A percentile compares a stretch with the other conserved stretches of the same genome.
Conservation (phyloP, 2,797 vertebrate species). For the Sylvia borin region DNA sequence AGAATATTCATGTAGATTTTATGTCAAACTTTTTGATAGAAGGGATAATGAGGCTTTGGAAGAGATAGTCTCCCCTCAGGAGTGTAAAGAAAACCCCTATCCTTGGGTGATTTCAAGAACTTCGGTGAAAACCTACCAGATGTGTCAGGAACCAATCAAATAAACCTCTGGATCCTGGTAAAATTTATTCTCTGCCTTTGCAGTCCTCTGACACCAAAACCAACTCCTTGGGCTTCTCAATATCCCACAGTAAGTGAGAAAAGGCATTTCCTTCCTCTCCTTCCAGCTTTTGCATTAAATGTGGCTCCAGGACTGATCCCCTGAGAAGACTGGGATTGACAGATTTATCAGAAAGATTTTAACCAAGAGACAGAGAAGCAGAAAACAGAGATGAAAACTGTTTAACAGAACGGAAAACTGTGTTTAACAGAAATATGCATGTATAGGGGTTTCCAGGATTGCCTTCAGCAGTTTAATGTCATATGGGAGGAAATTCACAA, state of each 20-base stretch:
- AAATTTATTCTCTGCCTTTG: neutral
- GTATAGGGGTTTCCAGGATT: neutral
- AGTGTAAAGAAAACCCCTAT: neutral
- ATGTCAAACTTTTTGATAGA: fast-evolving
- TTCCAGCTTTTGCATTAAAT: neutral
- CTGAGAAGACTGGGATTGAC: neutral
- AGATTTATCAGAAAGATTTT: neutral
- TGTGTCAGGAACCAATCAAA: neutral
- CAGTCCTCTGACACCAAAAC: neutral
- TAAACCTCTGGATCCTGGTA: neutral
- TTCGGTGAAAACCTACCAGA: neutral
- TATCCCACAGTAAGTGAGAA: neutral
- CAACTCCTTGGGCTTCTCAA: neutral
- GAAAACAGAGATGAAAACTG: neutral
- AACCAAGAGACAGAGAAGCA: neutral
- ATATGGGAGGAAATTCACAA: neutral
- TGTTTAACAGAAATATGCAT: fast-evolving
- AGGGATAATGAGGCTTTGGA: neutral
- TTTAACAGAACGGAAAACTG: neutral
- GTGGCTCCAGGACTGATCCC: neutral
- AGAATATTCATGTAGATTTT: neutral
- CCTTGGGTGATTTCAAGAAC: neutral
- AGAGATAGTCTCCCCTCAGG: neutral
- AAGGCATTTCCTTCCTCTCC: neutral
- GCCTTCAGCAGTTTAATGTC: neutral